Conservation (phyloP, 2,888 invertebrate species). For the Hololepta plana region DNA sequence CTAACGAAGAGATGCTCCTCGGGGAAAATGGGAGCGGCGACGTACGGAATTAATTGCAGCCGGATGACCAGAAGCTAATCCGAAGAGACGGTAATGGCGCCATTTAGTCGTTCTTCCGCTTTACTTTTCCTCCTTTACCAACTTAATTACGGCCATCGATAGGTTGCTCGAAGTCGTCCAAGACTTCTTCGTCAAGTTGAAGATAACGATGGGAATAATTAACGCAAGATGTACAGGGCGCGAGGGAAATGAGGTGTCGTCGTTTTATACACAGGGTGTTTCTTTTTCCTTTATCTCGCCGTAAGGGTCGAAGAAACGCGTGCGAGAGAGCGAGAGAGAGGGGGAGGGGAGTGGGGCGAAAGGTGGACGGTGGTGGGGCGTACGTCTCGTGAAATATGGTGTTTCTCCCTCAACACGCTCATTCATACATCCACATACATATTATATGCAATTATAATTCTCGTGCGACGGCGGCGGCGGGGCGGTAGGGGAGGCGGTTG, state of each 20-base stretch:
- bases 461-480: slow-evolving; percentile 19
- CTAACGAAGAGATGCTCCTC: too few species aligned
- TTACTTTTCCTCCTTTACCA: too few species aligned
- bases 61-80: too few species aligned
- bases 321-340: not conserved
- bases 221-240: too few species aligned
- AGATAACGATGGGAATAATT: too few species aligned
- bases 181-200: too few species aligned
- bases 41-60: slow-evolving; percentile 4
- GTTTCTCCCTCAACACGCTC: slow-evolving; percentile 13
- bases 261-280: too few species aligned
- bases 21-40: slow-evolving; percentile 3
- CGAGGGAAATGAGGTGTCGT: too few species aligned
- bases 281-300: too few species aligned
- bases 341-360: not conserved
- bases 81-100: too few species aligned
- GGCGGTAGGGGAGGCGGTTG: slow-evolving; percentile 18
- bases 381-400: slow-evolving; percentile 19
- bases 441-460: slow-evolving; percentile 30
- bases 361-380: slow-evolving; percentile 4
- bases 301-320: slow-evolving; percentile 1
- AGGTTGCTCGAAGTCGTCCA: too few species aligned
- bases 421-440: slow-evolving; percentile 22
- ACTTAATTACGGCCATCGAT: too few species aligned
- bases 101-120: slow-evolving; percentile 2